Evolutionary conservation across 2,797 vertebrate species (phyloP).

Genomic region (Halcyon badia): DNA sequence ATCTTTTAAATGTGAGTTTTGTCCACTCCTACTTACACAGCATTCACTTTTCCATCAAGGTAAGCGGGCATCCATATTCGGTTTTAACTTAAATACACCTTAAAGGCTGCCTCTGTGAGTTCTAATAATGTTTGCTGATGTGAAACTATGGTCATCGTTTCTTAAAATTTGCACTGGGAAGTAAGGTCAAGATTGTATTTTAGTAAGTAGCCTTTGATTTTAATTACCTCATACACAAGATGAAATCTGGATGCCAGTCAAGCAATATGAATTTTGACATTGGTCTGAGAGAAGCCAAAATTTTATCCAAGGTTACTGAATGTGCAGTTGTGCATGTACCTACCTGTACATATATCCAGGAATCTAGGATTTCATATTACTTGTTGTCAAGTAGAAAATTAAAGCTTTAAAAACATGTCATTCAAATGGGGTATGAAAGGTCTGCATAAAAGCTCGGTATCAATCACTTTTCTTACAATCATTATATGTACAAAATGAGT

Average conservation of each 20-base stretch:
- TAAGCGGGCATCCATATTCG: neutral
- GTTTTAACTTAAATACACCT: neutral
- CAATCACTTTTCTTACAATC: neutral
- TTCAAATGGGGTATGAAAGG: neutral
- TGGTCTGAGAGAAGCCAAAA: neutral
- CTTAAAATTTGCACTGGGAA: neutral
- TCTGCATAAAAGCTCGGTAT: neutral
- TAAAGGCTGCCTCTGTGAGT: neutral
- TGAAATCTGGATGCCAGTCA: neutral
- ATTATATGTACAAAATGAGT: neutral
- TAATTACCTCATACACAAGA: conserved; percentile 12
- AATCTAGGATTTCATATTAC: neutral
- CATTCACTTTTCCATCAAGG: neutral
- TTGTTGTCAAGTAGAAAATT: neutral
- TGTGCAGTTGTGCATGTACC: neutral
- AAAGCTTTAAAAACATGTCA: neutral
- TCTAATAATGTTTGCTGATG: neutral
- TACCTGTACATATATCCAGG: neutral
- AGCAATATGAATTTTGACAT: neutral
- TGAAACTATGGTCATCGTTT: neutral
- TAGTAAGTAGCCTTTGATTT: conserved; percentile 20
- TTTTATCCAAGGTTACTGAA: neutral
- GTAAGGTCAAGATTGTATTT: conserved; percentile 20
- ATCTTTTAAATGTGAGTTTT: neutral
- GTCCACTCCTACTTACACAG: neutral